These are phyloP conservation scores for Peromyscus melanophrys DNA, from an alignment of 2,797 vertebrate species.

Conservation along the genomic window DNA sequence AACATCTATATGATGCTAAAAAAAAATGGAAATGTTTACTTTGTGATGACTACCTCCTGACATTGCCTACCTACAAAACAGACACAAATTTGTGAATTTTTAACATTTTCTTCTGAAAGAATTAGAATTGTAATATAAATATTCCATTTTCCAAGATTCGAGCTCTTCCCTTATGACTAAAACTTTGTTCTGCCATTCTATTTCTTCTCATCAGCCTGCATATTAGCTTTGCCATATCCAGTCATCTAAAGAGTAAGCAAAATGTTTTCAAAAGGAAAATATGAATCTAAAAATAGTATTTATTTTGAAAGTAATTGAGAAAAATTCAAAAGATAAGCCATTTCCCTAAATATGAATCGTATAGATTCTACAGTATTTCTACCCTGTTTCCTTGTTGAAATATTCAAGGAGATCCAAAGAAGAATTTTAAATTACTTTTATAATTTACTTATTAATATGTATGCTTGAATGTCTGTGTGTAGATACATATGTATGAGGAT, in stretches of 20 bases:
- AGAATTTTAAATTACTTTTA: background rate
- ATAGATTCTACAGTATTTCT: background rate
- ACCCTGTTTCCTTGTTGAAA: background rate
- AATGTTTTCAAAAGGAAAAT: background rate
- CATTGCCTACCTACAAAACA: background rate
- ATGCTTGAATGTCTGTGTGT: background rate
- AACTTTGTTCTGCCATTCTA: fast-evolving
- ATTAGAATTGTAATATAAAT: fast-evolving
- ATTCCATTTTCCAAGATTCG: fast-evolving
- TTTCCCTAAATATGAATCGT: background rate
- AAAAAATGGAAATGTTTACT: background rate
- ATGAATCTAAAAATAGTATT: background rate
- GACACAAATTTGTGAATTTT: fast-evolving
- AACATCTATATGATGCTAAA: background rate
- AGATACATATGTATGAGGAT: background rate
- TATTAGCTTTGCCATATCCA: fast-evolving
- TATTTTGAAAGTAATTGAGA: background rate
- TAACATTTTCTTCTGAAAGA: fast-evolving
- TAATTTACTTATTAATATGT: background rate
- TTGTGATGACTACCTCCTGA: background rate
- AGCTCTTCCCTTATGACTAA: fast-evolving
- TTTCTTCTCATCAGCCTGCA: background rate
- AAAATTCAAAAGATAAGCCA: background rate
- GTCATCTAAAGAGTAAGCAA: background rate
- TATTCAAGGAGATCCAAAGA: background rate